These are phyloP conservation scores for Enteromius radiatus DNA, from an alignment of 2,797 vertebrate genomes.

Conservation along the genomic window DNA sequence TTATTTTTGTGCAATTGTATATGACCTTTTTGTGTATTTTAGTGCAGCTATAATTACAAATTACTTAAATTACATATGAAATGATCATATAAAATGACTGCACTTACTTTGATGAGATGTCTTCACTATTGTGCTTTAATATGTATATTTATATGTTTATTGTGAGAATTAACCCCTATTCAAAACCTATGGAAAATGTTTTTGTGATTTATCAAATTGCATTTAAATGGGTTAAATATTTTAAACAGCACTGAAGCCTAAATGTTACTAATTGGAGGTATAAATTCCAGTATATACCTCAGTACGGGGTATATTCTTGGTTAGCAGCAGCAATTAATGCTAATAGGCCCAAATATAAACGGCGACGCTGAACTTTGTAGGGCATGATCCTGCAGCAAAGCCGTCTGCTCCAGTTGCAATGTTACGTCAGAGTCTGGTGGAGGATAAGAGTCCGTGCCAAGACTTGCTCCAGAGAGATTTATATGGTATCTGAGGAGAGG, in stretches of 20 bases:
- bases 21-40: neutral
- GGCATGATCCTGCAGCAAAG: conserved; percentile 25
- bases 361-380: neutral
- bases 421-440: conserved; percentile 54
- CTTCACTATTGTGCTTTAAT: neutral
- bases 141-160: neutral
- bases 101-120: neutral
- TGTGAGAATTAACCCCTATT: neutral
- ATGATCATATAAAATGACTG: neutral
- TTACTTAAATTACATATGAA: neutral
- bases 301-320: neutral
- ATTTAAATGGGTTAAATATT: neutral
- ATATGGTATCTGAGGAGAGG: neutral
- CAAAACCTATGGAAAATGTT: neutral
- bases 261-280: neutral
- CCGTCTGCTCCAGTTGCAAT: conserved; percentile 31
- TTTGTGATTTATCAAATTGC: neutral
- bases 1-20: neutral
- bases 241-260: neutral
- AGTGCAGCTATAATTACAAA: neutral
- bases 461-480: conserved; percentile 14
- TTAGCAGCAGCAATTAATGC: neutral
- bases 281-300: neutral
- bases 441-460: neutral
- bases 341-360: neutral